These are phyloP conservation scores for Stegodyphus mimosarum DNA, from an alignment of 1,140 invertebrate genomes.

Conservation along the genomic window DNA sequence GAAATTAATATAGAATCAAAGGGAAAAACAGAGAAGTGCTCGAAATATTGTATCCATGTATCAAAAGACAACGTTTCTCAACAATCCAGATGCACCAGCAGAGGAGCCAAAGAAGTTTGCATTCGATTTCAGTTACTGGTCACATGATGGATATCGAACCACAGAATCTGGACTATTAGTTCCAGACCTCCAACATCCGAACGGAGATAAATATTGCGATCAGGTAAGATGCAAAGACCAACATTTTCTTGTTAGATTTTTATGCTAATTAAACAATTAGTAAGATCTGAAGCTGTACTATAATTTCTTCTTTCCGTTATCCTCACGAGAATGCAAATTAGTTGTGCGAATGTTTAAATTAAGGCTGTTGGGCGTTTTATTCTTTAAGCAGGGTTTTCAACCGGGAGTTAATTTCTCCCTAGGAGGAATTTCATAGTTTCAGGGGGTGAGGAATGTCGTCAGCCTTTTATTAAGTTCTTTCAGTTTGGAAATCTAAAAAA, in stretches of 20 bases:
- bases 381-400: too few relatives aligned
- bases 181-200: slow-evolving; percentile 68
- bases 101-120: slow-evolving; percentile 72
- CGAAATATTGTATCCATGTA: slow-evolving; percentile 74
- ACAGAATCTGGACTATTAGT: slow-evolving; percentile 69
- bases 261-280: too few relatives aligned
- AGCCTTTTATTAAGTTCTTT: too few relatives aligned
- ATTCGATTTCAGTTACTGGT: slow-evolving; percentile 76
- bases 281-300: too few relatives aligned
- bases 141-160: slow-evolving; percentile 73
- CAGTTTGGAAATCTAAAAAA: too few relatives aligned
- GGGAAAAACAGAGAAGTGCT: slow-evolving; percentile 72
- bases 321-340: too few relatives aligned
- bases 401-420: too few relatives aligned
- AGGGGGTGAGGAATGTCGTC: too few relatives aligned
- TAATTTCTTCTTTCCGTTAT: too few relatives aligned
- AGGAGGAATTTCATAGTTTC: too few relatives aligned
- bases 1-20: slow-evolving; percentile 68
- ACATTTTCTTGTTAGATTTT: background rate
- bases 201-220: slow-evolving; percentile 71
- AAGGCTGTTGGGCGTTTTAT: too few relatives aligned
- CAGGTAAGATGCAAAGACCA: slow-evolving; percentile 68
- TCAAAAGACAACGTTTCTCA: slow-evolving; percentile 71
- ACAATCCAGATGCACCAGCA: slow-evolving; percentile 69
- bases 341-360: too few relatives aligned